Evolutionary conservation across 2,113 vertebrate genomes (phyloP).

Genomic region (Bombycilla garrulus): DNA sequence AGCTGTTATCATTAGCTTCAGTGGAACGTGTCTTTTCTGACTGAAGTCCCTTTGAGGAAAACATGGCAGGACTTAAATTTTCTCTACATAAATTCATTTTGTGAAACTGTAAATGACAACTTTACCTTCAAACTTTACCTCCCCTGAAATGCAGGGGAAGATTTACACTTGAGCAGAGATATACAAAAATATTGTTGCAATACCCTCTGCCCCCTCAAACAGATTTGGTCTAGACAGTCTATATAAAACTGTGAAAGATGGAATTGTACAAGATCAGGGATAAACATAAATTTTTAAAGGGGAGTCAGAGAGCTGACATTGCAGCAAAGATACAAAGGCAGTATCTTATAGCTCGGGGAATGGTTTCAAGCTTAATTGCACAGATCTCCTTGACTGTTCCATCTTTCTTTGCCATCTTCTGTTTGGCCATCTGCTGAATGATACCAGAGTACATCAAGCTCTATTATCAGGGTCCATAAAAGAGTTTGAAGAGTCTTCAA

Average conservation of each 20-base stretch:
- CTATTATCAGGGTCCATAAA: not conserved
- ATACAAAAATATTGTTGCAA: not conserved
- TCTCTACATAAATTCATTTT: not conserved
- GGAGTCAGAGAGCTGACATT: not conserved
- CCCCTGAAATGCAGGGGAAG: not conserved
- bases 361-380: not conserved
- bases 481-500: not conserved
- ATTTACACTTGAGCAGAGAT: not conserved
- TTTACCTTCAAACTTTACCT: not conserved
- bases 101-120: not conserved
- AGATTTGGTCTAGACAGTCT: not conserved
- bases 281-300: not conserved
- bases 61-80: not conserved
- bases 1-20: not conserved
- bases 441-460: not conserved
- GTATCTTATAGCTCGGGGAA: not conserved
- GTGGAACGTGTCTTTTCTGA: not conserved
- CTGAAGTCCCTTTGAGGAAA: not conserved
- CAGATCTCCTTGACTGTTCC: not conserved
- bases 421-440: not conserved
- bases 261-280: not conserved
- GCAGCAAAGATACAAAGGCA: not conserved
- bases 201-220: not conserved
- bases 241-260: not conserved
- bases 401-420: not conserved